A percentile compares a stretch with the other conserved stretches of the same genome.
Conservation (phyloP, 1,140 invertebrate species). For the Leptinotarsa lineolata region DNA sequence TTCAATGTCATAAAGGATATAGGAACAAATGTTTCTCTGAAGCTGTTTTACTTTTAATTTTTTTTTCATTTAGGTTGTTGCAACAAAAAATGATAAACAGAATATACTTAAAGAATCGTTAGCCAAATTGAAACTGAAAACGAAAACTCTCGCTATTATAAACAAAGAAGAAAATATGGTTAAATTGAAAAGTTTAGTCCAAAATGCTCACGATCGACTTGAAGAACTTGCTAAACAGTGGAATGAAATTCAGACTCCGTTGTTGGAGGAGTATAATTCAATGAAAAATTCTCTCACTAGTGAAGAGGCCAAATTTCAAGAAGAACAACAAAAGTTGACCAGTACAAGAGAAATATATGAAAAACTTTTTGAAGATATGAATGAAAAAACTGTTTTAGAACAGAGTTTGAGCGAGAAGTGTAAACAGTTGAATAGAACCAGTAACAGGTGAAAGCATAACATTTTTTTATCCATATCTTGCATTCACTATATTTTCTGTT, state of each 20-base stretch:
- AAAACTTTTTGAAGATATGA: constrained; percentile 63
- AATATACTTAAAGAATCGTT: constrained; percentile 55
- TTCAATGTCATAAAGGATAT: not conserved
- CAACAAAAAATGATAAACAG: constrained; percentile 55
- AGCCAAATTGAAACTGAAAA: constrained; percentile 62
- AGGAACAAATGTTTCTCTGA: too few relatives aligned
- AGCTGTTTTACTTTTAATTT: too few relatives aligned
- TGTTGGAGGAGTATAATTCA: constrained; percentile 66
- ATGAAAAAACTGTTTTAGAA: constrained; percentile 65
- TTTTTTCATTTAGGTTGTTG: not conserved
- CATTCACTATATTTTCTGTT: not conserved
- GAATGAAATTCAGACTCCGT: constrained; percentile 69
- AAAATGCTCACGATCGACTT: constrained; percentile 65
- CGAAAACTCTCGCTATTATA: constrained; percentile 65
- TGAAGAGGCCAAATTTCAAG: constrained; percentile 57
- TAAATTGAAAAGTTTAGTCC: constrained; percentile 66
- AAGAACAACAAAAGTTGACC: constrained; percentile 61
- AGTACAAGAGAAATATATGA: constrained; percentile 61
- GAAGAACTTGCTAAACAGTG: constrained; percentile 69
- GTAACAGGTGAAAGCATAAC: constrained; percentile 56
- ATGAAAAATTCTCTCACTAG: constrained; percentile 57
- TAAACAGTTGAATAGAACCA: constrained; percentile 66
- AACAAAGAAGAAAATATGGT: constrained; percentile 67
- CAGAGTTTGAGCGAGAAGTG: constrained; percentile 67
- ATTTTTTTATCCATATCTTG: constrained; percentile 11